Evolutionary conservation across 2,797 vertebrate genomes (phyloP), one percentile per base, ranked within the genome.

Genomic region (Thunnus albacares): DNA sequence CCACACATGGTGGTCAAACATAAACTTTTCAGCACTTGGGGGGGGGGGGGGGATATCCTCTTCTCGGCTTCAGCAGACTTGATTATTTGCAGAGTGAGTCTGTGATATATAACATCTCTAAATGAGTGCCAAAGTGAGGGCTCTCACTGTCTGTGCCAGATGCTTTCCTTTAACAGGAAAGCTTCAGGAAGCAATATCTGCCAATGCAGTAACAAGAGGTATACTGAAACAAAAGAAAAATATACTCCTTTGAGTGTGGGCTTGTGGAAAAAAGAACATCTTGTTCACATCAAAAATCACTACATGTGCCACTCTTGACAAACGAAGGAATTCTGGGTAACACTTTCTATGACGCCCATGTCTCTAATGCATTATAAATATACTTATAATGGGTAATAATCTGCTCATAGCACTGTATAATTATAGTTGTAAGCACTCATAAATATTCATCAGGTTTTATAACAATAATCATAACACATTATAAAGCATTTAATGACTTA

Each of bases 141-240:
- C 80, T 87, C 85, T 87, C 65, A 53, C 77, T 87, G 81, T 89
- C 87, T 41, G 60, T 47, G 76, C 87, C 90, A 92, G 87, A 90
- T 88, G 90, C 77, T 91, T 89, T 83, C 85, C 81, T 88, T 86
- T 81, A 70, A 81, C 81, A 90, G 89, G 89, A 89, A 91, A 88
- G 56, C 75, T 75, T 57, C 76, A 90, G 86, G 88, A 92, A 93
- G 91, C 79, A 84, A 88, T 82, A 69, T 74, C 87, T 89, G 88
- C 82, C 87, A 90, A 81, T 59, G 76, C 22, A 80, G 71, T 61
- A 80, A 90, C 73, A 75, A 70, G 78, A 79, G 13, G 52, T 68
- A 71, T 24, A 80, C 45, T n/a, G 61, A 75, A 73, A 88, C 62
- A 81, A 82, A 89, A 74, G 63, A 30, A 74, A 58, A 65, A 53